A percentile compares a stretch with the other conserved stretches of the same genome.
phyloP scores from a whole-genome alignment of 2,888 invertebrate genomes.

The Pteria penguin region DNA sequence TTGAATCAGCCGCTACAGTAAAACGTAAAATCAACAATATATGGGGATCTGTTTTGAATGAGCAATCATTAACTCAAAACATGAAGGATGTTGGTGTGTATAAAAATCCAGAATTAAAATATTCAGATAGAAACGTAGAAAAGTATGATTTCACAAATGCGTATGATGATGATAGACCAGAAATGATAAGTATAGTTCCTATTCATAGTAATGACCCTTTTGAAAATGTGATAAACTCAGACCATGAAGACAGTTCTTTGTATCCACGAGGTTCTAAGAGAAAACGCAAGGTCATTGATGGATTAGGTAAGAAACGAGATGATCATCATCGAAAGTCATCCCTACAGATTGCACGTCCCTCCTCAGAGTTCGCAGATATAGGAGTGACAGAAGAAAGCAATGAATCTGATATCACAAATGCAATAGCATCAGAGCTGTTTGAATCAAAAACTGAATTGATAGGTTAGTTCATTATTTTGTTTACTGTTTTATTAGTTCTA shows the following conservation, averaged over 20 bases:
- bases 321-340: conserved; percentile 11
- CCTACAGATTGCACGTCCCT: not conserved
- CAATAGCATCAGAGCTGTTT: conserved; percentile 24
- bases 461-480: conserved; percentile 3
- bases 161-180: conserved; percentile 53
- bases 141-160: conserved; percentile 63
- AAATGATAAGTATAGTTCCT: not conserved
- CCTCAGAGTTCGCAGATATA: not conserved
- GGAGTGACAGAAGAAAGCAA: not conserved
- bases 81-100: conserved; percentile 88
- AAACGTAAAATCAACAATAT: conserved; percentile 86
- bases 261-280: conserved; percentile 17
- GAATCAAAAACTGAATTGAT: conserved; percentile 33
- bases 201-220: conserved; percentile 33
- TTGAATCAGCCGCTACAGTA: not conserved
- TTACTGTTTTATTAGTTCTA: not conserved
- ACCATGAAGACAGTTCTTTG: not conserved
- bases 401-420: conserved; percentile 27
- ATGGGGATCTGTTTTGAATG: conserved; percentile 87
- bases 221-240: conserved; percentile 35
- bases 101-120: conserved; percentile 82
- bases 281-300: not conserved
- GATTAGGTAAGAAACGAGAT: not conserved
- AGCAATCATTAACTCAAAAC: conserved; percentile 89
- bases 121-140: conserved; percentile 60